Conservation (phyloP, 2,888 invertebrate species). For the Rhopalosiphum nymphaeae region DNA sequence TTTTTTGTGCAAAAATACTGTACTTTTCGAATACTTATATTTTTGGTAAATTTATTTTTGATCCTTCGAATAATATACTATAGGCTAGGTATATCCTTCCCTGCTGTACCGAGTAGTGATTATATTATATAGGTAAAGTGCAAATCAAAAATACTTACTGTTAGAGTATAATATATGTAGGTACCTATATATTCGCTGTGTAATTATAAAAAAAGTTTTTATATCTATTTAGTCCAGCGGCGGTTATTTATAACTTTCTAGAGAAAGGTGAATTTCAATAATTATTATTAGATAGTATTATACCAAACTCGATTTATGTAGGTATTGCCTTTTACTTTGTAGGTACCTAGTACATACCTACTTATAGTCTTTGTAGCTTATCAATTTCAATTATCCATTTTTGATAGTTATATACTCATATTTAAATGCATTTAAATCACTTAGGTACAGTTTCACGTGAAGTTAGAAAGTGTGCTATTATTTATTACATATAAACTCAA, state of each 20-base stretch:
- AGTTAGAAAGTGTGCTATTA: not conserved
- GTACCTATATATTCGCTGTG: not conserved
- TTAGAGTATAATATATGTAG: not conserved
- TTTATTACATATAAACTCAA: not conserved
- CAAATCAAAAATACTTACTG: not conserved
- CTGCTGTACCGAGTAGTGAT: too few relatives aligned
- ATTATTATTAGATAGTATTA: not conserved
- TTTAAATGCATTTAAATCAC: not conserved
- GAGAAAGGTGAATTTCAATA: constrained; percentile 18
- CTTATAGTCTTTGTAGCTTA: not conserved
- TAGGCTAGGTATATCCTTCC: too few relatives aligned
- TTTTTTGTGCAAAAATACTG: too few relatives aligned
- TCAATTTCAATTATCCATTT: not conserved
- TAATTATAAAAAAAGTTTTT: not conserved
- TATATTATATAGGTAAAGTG: not conserved
- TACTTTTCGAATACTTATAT: too few relatives aligned
- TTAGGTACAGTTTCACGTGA: not conserved
- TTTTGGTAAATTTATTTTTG: too few relatives aligned
- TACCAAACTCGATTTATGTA: not conserved
- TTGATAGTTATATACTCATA: not conserved
- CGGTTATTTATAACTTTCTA: constrained; percentile 22
- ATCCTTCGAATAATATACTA: too few relatives aligned
- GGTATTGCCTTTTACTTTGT: not conserved
- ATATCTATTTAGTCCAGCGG: not conserved
- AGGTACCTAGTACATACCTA: not conserved